Base-by-base conservation (phyloP, 1,140 invertebrate genomes). In the Leptinotarsa lineolata region DNA sequence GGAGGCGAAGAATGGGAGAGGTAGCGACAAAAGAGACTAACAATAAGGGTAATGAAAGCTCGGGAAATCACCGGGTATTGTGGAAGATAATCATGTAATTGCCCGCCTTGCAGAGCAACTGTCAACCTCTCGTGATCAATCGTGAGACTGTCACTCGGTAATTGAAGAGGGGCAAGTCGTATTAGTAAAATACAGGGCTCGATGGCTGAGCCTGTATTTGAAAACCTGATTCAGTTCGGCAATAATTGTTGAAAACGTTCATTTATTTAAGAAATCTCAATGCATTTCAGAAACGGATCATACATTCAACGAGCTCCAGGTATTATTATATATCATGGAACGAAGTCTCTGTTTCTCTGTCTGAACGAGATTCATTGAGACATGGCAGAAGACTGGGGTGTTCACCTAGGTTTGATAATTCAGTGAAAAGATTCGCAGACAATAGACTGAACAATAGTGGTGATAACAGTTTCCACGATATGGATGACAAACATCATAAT, bases 11-110 rank as follows among this genome's bases (percentile, higher is more conserved):
- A 67, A 72, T 72, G 46, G 71, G 22, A 24, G 67, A 68, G 61
- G 63, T 68, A 70, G 66, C 65, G 69, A 81, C 79, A 81, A 80
- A 80, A 77, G 74, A 68, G 59, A 44, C 71, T 75, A 72, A 81
- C 81, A 81, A 81, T 81, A 76, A 76, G 77, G 81, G 81, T 81
- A 81, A 81, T 81, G 81, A 81, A 81, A 81, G 78, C 77, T 69
- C 74, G 73, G 79, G 78, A 81, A 81, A 81, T 81, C 80, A 80
- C 74, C 74, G 78, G 72, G 80, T 79, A 80, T 81, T 81, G 80
- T 81, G 73, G 69, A 71, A 72, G 74, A 79, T 81, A 79, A 81
- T 81, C 77, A 76, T 80, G 75, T 80, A 81, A 81, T 81, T 81
- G 78, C 79, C 74, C 71, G 74, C 70, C 48, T 60, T 72, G 58